A percentile compares a stretch with the other conserved stretches of the same genome.
Evolutionary conservation across 2,888 invertebrate genomes (phyloP).

Genomic region (Calliphora vomitoria): DNA sequence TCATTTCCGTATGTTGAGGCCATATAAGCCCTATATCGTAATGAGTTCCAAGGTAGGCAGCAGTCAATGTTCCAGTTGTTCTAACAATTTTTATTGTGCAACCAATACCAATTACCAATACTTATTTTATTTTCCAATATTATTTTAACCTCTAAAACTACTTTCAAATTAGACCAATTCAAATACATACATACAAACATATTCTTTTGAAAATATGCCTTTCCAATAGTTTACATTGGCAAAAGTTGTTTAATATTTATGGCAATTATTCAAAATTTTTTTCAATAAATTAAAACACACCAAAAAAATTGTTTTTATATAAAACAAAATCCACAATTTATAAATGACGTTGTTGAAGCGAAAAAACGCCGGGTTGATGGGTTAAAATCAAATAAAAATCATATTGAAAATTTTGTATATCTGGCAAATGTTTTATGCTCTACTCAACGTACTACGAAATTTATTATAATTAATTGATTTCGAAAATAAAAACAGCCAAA

Average conservation of each 20-base stretch:
- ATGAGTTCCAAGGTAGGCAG: no score
- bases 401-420: conserved; percentile 18
- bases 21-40: no score
- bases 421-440: conserved; percentile 43
- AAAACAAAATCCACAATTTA: conserved; percentile 17
- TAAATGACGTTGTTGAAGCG: conserved; percentile 30
- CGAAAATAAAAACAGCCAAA: conserved; percentile 8
- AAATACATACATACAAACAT: background rate
- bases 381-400: conserved; percentile 37
- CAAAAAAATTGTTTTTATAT: background rate
- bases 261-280: conserved; percentile 37
- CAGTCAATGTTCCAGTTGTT: no score
- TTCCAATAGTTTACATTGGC: conserved; percentile 23
- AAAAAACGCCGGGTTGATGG: conserved; percentile 38
- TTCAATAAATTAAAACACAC: background rate
- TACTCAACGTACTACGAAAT: conserved; percentile 30
- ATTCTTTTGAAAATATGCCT: background rate
- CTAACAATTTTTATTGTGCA: no score
- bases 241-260: conserved; percentile 11
- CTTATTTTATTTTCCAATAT: no score
- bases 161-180: background rate
- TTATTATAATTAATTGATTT: conserved; percentile 62
- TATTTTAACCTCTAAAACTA: background rate
- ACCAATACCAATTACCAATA: no score
- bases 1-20: no score